These are phyloP conservation scores for Morpho deidamia DNA, from an alignment of 2,888 invertebrate species.

Conservation along the genomic window DNA sequence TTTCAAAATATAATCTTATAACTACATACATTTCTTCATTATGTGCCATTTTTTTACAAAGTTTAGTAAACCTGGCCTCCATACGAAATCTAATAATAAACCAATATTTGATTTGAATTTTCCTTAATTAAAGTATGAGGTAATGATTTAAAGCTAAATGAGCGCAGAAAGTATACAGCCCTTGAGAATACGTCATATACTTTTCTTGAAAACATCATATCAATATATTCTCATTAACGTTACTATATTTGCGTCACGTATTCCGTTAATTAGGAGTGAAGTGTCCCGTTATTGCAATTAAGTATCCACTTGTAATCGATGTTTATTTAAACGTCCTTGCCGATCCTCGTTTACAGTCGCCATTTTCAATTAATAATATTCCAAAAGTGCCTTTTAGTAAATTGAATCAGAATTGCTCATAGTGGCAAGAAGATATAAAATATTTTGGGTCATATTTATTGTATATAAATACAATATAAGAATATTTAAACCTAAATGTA, in stretches of 20 bases:
- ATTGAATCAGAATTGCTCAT: too few species aligned
- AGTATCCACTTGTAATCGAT: background rate
- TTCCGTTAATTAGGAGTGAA: constrained; percentile 3
- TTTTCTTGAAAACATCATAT: background rate
- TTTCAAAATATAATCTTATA: too few species aligned
- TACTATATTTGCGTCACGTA: background rate
- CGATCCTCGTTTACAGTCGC: background rate
- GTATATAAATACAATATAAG: too few species aligned
- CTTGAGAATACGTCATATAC: background rate
- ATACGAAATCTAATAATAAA: background rate
- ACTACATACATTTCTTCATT: too few species aligned
- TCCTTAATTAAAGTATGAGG: background rate
- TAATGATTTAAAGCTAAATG: background rate
- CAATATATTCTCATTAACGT: constrained; percentile 1
- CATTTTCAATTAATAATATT: background rate
- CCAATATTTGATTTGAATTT: too few species aligned
- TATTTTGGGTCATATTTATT: too few species aligned
- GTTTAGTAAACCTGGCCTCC: too few species aligned
- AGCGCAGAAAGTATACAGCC: background rate
- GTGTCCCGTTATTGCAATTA: constrained; percentile 2
- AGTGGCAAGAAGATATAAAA: too few species aligned
- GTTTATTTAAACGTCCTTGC: constrained; percentile 2
- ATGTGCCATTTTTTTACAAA: too few species aligned
- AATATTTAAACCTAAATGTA: too few species aligned
- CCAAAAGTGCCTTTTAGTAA: too few species aligned